Evolutionary conservation across 2,888 invertebrate species (phyloP).

Genomic region (Cylindroiulus punctatus): DNA sequence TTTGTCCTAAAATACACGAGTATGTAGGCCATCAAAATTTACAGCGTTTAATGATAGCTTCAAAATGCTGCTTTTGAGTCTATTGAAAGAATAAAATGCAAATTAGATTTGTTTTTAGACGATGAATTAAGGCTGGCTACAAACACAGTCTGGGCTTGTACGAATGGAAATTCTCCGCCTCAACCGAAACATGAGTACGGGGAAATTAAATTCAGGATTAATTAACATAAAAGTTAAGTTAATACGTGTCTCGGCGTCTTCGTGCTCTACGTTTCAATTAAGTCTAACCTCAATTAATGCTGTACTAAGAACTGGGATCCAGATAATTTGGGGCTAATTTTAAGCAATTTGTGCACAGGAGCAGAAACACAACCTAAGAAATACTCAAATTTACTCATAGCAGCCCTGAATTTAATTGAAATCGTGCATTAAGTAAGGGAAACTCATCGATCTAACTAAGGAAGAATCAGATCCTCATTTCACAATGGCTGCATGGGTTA

Average conservation of each 20-base stretch:
- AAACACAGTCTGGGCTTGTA: background rate
- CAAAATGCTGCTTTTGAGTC: background rate
- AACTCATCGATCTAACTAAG: background rate
- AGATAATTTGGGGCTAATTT: constrained; percentile 18
- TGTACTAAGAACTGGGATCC: constrained; percentile 18
- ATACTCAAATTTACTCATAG: background rate
- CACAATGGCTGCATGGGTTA: background rate
- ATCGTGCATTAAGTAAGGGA: background rate
- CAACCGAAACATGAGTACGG: constrained; percentile 18
- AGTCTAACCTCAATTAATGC: constrained; percentile 18
- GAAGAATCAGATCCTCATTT: background rate
- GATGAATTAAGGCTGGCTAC: constrained; percentile 18
- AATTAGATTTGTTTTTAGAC: constrained; percentile 18
- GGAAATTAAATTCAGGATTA: constrained; percentile 18
- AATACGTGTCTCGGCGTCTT: constrained; percentile 11
- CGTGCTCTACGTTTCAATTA: constrained; percentile 18
- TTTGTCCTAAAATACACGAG: background rate
- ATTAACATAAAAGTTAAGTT: constrained; percentile 18
- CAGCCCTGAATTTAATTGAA: background rate
- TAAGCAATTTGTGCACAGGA: constrained; percentile 10
- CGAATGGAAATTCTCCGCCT: constrained; percentile 10
- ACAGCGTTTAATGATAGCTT: background rate
- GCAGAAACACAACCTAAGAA: constrained; percentile 11
- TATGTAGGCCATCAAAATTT: background rate
- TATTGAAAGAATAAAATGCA: background rate